Conservation (phyloP, 2,797 vertebrate species). For the Acanthurus tractus region DNA sequence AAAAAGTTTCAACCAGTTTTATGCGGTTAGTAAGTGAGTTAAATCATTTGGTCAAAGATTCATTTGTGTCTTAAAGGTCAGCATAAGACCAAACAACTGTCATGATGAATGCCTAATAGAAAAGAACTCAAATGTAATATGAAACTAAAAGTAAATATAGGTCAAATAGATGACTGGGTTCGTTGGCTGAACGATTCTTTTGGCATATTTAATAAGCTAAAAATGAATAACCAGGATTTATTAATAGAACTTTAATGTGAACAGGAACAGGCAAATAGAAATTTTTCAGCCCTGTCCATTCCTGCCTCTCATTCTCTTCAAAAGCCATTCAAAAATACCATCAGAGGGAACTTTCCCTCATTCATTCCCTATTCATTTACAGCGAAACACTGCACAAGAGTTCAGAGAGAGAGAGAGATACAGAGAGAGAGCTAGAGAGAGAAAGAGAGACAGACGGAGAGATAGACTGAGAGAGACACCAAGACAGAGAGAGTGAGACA, state of each 20-base stretch:
- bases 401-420: slow-evolving; percentile 11
- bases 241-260: slow-evolving; percentile 1
- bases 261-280: slow-evolving; percentile 10
- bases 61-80: neutral
- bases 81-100: neutral
- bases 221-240: slow-evolving; percentile 7
- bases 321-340: slow-evolving; percentile 42
- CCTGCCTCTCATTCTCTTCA: slow-evolving; percentile 35
- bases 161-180: slow-evolving; percentile 18
- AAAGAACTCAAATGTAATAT: slow-evolving; percentile 1
- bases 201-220: slow-evolving; percentile 12
- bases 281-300: slow-evolving; percentile 21
- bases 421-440: slow-evolving; percentile 40
- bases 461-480: neutral
- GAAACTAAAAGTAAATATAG: slow-evolving; percentile 5
- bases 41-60: neutral
- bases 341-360: slow-evolving; percentile 47
- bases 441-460: slow-evolving; percentile 49
- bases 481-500: too few relatives aligned
- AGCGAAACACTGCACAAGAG: slow-evolving; percentile 7
- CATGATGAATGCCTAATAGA: neutral
- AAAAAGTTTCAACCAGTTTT: neutral
- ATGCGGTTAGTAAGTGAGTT: too few relatives aligned
- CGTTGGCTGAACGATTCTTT: slow-evolving; percentile 8
- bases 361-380: slow-evolving; percentile 43